These are phyloP conservation scores for Nansenia antarctica DNA, from an alignment of 2,113 vertebrate species.

Conservation along the genomic window DNA sequence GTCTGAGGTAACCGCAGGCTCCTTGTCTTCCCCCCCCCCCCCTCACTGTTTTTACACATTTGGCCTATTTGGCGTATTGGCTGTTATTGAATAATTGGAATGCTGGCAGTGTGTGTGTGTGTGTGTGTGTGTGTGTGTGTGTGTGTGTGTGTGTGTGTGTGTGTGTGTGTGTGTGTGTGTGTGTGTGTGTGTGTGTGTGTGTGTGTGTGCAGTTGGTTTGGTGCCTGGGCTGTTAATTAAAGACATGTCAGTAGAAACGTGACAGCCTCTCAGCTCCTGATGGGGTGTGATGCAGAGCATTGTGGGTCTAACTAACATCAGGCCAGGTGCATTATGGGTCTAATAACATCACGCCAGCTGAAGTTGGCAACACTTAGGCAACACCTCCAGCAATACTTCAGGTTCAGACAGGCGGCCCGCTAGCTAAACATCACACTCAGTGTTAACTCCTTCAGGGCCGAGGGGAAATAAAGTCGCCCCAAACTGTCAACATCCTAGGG, in stretches of 20 bases:
- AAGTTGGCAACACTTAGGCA: not conserved
- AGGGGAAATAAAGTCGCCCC: no score
- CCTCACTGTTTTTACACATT: conserved; percentile 34
- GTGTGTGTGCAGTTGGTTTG: not conserved
- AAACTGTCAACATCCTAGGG: no score
- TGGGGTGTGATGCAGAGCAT: not conserved
- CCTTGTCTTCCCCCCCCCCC: not conserved
- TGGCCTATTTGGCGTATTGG: conserved; percentile 11
- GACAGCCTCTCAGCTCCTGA: not conserved
- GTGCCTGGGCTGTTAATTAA: not conserved
- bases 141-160: no score
- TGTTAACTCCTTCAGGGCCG: no score
- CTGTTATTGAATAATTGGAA: not conserved
- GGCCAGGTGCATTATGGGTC: not conserved
- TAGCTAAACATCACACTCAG: no score
- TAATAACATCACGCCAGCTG: not conserved
- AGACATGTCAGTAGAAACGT: not conserved
- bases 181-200: no score
- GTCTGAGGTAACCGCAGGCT: no score
- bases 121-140: no score
- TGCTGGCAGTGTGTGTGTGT: no score
- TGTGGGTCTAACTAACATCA: not conserved
- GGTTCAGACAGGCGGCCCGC: not conserved
- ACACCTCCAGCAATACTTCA: not conserved
- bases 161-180: no score